Evolutionary conservation across 23 tunicate species (phyloP), one percentile per base, ranked within the genome.

Genomic region (Aplidium turbinatum): DNA sequence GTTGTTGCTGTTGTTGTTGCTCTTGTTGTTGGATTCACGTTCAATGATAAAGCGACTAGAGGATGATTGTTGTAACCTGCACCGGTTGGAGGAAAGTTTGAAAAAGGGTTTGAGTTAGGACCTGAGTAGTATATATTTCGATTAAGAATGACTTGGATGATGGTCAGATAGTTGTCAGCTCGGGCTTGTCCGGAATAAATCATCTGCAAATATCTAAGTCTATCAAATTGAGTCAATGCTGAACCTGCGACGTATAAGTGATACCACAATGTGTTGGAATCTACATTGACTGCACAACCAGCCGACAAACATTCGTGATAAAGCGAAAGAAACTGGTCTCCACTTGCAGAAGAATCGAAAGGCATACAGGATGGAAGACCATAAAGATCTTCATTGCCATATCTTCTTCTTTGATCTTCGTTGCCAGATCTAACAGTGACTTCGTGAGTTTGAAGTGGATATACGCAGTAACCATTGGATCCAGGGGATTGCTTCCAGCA

Each of bases 251-350:
- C 64, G 24, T 51, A 7, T 1, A 79, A 18, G 4, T 75, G 68
- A 28, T 57, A 3, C 52, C 6, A 29, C 21, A 66, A 22, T 1
- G 63, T 68, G 46, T 27, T 23, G 3, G 52, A 11, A 58, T 35
- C 39, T 22, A 67, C 75, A 36, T 52, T 75, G n/a, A 32, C 51
- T 7, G 88, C 65, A 54, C 96, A 89, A 46, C 96, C 96, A 19
- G 84, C 36, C 20, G 80, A 33, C n/a, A 89, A 54, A 34, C 96
- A 89, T 18, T 61, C 32, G 51, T 89, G 89, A 56, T 89, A 82
- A 26, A 33, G 31, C 16, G 45, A 60, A 9, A 82, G 68, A 52
- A 82, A 78, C 47, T 76, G 53, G 22, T 36, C 84, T n/a, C 35
- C 69, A 18, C 19, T 38, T 0, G 80, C 47, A 22, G 45, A 9